Conservation (phyloP, 2,888 invertebrate genomes). For the Tortricodes alternella region DNA sequence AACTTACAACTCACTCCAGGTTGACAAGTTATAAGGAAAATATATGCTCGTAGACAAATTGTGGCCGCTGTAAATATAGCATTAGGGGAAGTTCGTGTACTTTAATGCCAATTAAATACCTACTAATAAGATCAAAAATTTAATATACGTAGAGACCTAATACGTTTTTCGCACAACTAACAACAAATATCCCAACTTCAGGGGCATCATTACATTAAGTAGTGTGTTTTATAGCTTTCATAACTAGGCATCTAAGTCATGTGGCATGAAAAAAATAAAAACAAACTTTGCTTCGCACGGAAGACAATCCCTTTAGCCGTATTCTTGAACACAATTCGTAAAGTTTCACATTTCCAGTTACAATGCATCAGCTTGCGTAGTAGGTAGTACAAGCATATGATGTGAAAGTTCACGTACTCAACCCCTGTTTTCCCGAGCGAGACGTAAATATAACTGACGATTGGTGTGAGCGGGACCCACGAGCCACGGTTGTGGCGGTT, state of each 20-base stretch:
- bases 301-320: not conserved
- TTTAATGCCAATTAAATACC: not conserved
- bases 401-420: slow-evolving; percentile 76
- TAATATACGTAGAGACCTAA: too few species aligned
- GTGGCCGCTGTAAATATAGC: slow-evolving; percentile 7
- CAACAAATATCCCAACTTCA: too few species aligned
- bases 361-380: slow-evolving; percentile 34
- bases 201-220: too few species aligned
- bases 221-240: too few species aligned
- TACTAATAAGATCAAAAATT: too few species aligned
- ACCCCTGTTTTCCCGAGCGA: slow-evolving; percentile 70
- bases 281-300: not conserved
- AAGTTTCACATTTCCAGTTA: slow-evolving; percentile 23
- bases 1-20: slow-evolving; percentile 56
- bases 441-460: slow-evolving; percentile 56
- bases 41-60: slow-evolving; percentile 42
- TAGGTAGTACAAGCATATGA: slow-evolving; percentile 70
- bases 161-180: too few species aligned
- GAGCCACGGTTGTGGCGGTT: slow-evolving; percentile 69
- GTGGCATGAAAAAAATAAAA: not conserved
- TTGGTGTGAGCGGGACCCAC: slow-evolving; percentile 65
- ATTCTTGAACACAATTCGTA: not conserved
- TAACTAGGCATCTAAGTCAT: not conserved
- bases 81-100: slow-evolving; percentile 4
- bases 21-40: slow-evolving; percentile 40